These are phyloP conservation scores for Heteromormyrus szaboi DNA, from an alignment of 2,797 vertebrate species.

Conservation along the genomic window DNA sequence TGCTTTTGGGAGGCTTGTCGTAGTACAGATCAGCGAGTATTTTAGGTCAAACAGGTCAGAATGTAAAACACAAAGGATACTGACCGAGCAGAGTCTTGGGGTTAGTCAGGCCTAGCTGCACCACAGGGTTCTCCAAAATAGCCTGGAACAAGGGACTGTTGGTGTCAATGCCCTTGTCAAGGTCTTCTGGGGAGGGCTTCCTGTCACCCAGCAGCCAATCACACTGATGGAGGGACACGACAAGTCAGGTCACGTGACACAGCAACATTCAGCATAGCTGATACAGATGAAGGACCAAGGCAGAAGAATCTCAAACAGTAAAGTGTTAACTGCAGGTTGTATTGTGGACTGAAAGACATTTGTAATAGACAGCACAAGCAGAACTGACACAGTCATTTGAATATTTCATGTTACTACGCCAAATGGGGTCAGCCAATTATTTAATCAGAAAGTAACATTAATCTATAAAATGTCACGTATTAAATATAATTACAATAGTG, in stretches of 20 bases:
- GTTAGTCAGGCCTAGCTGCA: constrained; percentile 93
- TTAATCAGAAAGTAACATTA: neutral
- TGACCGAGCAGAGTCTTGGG: constrained; percentile 93
- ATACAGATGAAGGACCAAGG: neutral
- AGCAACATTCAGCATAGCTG: neutral
- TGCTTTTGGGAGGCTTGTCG: too few species aligned
- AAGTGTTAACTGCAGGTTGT: neutral
- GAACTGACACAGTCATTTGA: neutral
- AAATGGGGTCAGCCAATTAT: neutral
- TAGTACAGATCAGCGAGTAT: neutral
- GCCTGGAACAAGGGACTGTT: constrained; percentile 93
- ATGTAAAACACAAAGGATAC: constrained; percentile 28
- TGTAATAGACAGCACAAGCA: neutral
- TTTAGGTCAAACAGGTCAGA: neutral
- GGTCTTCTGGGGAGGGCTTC: constrained; percentile 90
- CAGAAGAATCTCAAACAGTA: neutral
- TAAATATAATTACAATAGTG: neutral
- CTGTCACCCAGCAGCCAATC: constrained; percentile 96
- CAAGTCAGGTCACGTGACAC: neutral
- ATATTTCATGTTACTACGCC: neutral
- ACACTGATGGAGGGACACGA: constrained; percentile 61
- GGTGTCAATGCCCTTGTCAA: constrained; percentile 93
- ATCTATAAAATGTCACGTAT: neutral
- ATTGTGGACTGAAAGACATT: neutral
- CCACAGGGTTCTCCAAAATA: constrained; percentile 96